Evolutionary conservation across 1,140 invertebrate genomes (phyloP).

Genomic region (Psilanteris sp.): DNA sequence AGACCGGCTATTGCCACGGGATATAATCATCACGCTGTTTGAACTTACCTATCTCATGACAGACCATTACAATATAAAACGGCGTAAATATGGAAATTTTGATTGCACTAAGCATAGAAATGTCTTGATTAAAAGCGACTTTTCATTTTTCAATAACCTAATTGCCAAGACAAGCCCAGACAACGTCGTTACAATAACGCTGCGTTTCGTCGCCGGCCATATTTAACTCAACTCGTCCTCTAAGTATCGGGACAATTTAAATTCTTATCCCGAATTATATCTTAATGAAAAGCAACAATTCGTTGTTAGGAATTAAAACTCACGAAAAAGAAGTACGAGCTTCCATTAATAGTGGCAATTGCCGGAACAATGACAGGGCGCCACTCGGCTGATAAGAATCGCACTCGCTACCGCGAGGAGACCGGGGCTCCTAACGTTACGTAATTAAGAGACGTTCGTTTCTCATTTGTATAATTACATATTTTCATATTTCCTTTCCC

Average conservation of each 20-base stretch:
- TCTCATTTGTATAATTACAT: constrained; percentile 66
- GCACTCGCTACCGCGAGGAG: constrained; percentile 24
- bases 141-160: no score
- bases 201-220: no score
- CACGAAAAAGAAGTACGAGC: constrained; percentile 50
- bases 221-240: neutral
- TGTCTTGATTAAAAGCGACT: no score
- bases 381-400: constrained; percentile 64
- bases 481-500: constrained; percentile 72
- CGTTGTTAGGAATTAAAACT: constrained; percentile 12
- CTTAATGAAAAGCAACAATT: constrained; percentile 29
- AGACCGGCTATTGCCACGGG: no score
- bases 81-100: no score
- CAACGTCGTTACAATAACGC: no score
- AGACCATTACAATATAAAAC: no score
- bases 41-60: no score
- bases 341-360: constrained; percentile 65
- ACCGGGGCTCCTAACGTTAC: constrained; percentile 30
- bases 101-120: no score
- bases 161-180: no score
- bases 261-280: constrained; percentile 29
- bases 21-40: no score
- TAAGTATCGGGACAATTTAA: constrained; percentile 19
- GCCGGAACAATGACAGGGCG: constrained; percentile 67
- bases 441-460: constrained; percentile 49